Base-by-base conservation (phyloP, 2,888 invertebrate species). In the Sericinus montela region DNA sequence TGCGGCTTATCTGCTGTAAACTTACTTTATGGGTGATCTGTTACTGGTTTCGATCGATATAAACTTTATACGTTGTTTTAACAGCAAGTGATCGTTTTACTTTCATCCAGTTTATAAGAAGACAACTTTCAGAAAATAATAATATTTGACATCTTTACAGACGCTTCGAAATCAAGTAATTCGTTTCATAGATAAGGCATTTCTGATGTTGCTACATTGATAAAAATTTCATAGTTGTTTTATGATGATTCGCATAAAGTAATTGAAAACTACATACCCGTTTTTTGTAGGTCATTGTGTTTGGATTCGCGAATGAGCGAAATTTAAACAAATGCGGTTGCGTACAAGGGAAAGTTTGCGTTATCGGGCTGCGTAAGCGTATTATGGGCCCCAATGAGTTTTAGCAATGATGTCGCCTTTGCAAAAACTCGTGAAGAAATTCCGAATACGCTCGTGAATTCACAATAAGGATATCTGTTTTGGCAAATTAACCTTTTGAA, bases 261-360 rank as follows among this genome's bases (percentile, higher is more conserved):
- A 32, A 37, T 42, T 48, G 42, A 32, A 41, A 43, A 48, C 41
- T 46, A 43, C 45, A 36, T 16, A 42, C 44, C 19, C 40, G 29
- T 28, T 32, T 15, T 45, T 45, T 36, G 45, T 48, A 32, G 54
- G 48, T 50, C 48, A 51, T 51, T 52, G 57, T 45, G 48, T 50
- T 56, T 43, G 49, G 55, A 62, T 69, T 62, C 67, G 75, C 70
- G 50, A 73, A 77, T 77, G 73, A 42, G 50, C 50, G 50, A 77
- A 77, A 75, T 76, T 74, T 65, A 70, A 69, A 63, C 68, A 66
- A 72, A 68, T 70, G 66, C 58, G 69, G 68, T 76, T 75, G 72
- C 78, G 75, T 72, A 60, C 59, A 63, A 62, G 59, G 76, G 80
- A 81, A 81, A 81, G 80, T 78, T 30, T 9, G 23, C 4, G 16